Conservation (phyloP, 2,888 invertebrate species). For the Nasonovia ribisnigri region DNA sequence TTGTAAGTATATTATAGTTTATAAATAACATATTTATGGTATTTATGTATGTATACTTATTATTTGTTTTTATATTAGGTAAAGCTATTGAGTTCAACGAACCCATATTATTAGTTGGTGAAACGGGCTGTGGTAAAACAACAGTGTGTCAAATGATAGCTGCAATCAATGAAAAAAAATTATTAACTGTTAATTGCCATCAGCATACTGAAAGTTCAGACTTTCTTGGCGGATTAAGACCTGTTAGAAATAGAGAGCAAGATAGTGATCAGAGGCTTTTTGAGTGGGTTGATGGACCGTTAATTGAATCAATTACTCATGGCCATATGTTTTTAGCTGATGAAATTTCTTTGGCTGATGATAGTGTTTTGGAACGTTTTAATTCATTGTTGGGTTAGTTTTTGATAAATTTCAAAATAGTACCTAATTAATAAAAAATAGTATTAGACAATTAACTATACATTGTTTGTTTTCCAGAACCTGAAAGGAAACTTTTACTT, state of each 20-base stretch:
- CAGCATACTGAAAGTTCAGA: constrained; percentile 99
- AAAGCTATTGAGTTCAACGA: constrained; percentile 93
- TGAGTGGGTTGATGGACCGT: constrained; percentile 98
- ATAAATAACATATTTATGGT: not conserved
- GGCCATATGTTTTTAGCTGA: constrained; percentile 95
- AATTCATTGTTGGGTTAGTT: constrained; percentile 86
- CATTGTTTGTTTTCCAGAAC: constrained; percentile 74
- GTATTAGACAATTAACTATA: constrained; percentile 10
- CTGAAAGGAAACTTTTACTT: constrained; percentile 89
- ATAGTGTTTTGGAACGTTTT: constrained; percentile 95
- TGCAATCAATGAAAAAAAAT: constrained; percentile 76
- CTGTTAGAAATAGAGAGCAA: constrained; percentile 78
- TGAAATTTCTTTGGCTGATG: constrained; percentile 98
- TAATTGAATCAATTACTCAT: constrained; percentile 89
- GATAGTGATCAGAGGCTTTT: constrained; percentile 75
- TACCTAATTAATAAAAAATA: not conserved
- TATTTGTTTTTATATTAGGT: constrained; percentile 70
- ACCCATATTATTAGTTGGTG: constrained; percentile 95
- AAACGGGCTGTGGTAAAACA: constrained; percentile 98
- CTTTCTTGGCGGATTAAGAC: constrained; percentile 94
- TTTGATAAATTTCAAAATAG: constrained; percentile 45
- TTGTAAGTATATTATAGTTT: constrained; percentile 69
- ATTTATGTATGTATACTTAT: not conserved
- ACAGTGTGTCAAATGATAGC: constrained; percentile 93
- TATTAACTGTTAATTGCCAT: constrained; percentile 94